A percentile compares a stretch with the other conserved stretches of the same genome.
These are phyloP conservation scores for Nasonia giraulti DNA, from an alignment of 1,140 invertebrate species.

Conservation along the genomic window DNA sequence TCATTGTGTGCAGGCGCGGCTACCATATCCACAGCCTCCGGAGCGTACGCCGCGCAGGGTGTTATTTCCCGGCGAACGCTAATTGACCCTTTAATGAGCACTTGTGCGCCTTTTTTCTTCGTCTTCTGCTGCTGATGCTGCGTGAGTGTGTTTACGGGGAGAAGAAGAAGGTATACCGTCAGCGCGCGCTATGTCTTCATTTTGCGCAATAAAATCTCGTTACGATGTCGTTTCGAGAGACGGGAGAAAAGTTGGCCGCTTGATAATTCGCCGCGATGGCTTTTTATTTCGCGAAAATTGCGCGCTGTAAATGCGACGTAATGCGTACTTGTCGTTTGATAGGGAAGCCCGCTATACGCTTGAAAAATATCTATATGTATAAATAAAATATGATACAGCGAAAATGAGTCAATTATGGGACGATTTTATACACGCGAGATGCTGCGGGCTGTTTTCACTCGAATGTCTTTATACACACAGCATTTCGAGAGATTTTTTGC, in stretches of 20 bases:
- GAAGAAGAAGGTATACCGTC: not conserved
- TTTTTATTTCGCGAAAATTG: conserved; percentile 28
- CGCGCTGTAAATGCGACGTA: conserved; percentile 10
- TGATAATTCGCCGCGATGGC: conserved; percentile 6
- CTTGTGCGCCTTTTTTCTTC: conserved; percentile 7
- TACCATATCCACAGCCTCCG: not conserved
- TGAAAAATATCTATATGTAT: not conserved
- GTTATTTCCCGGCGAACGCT: conserved; percentile 28
- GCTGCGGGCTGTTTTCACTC: not conserved
- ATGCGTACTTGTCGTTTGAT: not conserved
- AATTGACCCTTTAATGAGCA: conserved; percentile 39
- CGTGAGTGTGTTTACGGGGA: not conserved
- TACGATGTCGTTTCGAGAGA: conserved; percentile 23
- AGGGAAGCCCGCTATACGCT: not conserved
- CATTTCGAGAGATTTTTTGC: not conserved
- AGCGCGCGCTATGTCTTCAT: conserved; percentile 34
- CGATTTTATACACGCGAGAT: not conserved
- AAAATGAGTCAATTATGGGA: conserved; percentile 4
- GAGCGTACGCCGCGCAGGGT: not conserved
- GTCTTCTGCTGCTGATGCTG: not conserved
- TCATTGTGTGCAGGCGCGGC: not conserved
- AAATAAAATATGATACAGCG: not conserved
- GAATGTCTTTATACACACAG: not conserved
- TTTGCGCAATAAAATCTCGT: conserved; percentile 43
- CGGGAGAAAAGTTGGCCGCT: not conserved